Evolutionary conservation across 2,113 vertebrate species (phyloP), one percentile per base, ranked within the genome.

Genomic region (Lota lota): DNA sequence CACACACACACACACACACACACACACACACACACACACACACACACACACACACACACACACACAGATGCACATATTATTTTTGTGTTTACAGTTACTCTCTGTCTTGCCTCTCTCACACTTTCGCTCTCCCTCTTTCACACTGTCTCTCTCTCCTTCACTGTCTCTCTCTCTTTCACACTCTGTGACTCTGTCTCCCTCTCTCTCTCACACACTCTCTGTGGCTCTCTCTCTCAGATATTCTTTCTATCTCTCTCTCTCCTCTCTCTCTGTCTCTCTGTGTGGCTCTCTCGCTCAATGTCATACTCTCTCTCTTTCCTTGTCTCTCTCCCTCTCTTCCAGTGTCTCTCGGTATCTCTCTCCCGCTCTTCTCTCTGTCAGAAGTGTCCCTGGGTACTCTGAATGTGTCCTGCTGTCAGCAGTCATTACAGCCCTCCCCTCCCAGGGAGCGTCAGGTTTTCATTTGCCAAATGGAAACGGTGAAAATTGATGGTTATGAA

Each of bases 401-500:
- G 76, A 85, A 79, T 75, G 69, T 63, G 66, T 70, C 74, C 69
- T 47, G 68, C 76, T 80, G 80, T 75, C 83, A 64, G 1, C 64
- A 61, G 70, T 19, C 56, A 76, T 80, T 75, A 69, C 10, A 5
- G 70, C 64, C 73, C 83, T 68, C 69, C 67, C 70, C 61, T n/a
- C 40, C 40, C 40, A 47, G 24, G 50, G 62, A 19, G 18, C 1
- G 28, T 28, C 69, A 24, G 61, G 65, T 67, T 78, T 85, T 77
- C 75, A 21, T 66, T 64, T 54, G 47, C 70, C 73, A 5, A 69
- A 2, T 0, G 24, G 69, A 66, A 19, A 40, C 0, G 10, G n/a
- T 12, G 51, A 69, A 11, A 40, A 50, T 54, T 66, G 6, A 47
- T 5, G 17, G 66, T 66, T 56, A 59, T 60, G 19, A 54, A 63